Evolutionary conservation across 2,888 invertebrate species (phyloP), one percentile per base, ranked within the genome.

Genomic region (Chalcis sispes): DNA sequence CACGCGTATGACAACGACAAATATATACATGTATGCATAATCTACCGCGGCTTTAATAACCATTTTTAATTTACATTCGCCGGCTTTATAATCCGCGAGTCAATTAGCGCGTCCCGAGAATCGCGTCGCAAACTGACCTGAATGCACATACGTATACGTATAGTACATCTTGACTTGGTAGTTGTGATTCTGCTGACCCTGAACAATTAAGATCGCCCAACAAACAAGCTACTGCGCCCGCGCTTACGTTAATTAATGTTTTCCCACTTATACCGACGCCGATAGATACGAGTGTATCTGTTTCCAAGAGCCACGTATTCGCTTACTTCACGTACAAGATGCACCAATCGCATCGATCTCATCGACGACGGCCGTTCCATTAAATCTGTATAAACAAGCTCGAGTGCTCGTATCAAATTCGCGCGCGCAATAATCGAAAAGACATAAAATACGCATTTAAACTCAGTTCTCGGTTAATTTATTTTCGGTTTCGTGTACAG

Each of bases 171-270:
- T n/a, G n/a, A n/a, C n/a, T n/a, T n/a, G n/a, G n/a, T n/a, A n/a
- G n/a, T n/a, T 40, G 46, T 42, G 54, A 4, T 58, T 48, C 27
- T 18, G 25, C 46, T 36, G 66, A 72, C 72, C 58, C 67, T 72
- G 67, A 72, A 54, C 67, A 76, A 76, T 72, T 66, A 72, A 76
- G 62, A 76, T 64, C 69, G 61, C 8, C 36, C 18, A 52, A 75
- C 36, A 65, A 70, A 65, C 64, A 75, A 64, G 18, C 50, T n/a
- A 27, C 50, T 27, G 10, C 36, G 36, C 58, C n/a, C 29, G n/a
- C n/a, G n/a, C n/a, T n/a, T n/a, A n/a, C n/a, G 66, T 61, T 65
- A 71, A 66, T 71, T 70, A 66, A 71, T 66, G 46, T 61, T 75
- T 75, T 64, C 61, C 74, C 59, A 46, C 69, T 42, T n/a, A n/a